Evolutionary conservation across 1,140 invertebrate genomes (phyloP).

Genomic region (Drosophila melanica): DNA sequence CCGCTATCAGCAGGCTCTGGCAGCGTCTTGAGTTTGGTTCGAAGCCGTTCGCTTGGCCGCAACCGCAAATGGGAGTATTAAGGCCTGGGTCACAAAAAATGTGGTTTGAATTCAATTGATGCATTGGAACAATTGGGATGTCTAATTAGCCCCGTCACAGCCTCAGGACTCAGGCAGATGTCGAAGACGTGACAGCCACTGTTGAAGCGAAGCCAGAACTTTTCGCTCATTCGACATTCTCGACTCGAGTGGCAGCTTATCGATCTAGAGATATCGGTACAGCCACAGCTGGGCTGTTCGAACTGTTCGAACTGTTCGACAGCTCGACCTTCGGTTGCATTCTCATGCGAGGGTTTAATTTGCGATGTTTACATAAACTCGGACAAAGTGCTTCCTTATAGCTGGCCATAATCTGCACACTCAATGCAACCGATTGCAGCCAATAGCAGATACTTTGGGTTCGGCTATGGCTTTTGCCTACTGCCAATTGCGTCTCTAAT

Average conservation of each 20-base stretch:
- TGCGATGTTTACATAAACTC: slow-evolving; percentile 47
- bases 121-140: not conserved
- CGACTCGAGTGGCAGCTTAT: slow-evolving; percentile 3
- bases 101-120: slow-evolving; percentile 20
- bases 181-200: slow-evolving; percentile 3
- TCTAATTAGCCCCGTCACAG: slow-evolving; percentile 25
- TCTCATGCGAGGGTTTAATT: slow-evolving; percentile 23
- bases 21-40: not conserved
- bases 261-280: slow-evolving; percentile 13
- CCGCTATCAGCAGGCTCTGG: slow-evolving; percentile 28
- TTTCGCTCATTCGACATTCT: not conserved
- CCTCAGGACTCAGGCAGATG: slow-evolving; percentile 30
- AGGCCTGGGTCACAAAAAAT: not conserved
- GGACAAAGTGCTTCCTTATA: slow-evolving; percentile 43
- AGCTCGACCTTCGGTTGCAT: slow-evolving; percentile 14
- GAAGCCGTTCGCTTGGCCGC: not conserved
- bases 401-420: slow-evolving; percentile 41
- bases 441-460: slow-evolving; percentile 34
- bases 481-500: slow-evolving; percentile 20
- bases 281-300: slow-evolving; percentile 23
- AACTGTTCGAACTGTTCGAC: slow-evolving; percentile 37
- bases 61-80: slow-evolving; percentile 42
- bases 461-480: not conserved
- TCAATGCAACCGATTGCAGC: slow-evolving; percentile 40
- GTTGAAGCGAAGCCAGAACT: not conserved